Base-by-base conservation (phyloP, 2,888 invertebrate species). In the Pseudoips prasinana region DNA sequence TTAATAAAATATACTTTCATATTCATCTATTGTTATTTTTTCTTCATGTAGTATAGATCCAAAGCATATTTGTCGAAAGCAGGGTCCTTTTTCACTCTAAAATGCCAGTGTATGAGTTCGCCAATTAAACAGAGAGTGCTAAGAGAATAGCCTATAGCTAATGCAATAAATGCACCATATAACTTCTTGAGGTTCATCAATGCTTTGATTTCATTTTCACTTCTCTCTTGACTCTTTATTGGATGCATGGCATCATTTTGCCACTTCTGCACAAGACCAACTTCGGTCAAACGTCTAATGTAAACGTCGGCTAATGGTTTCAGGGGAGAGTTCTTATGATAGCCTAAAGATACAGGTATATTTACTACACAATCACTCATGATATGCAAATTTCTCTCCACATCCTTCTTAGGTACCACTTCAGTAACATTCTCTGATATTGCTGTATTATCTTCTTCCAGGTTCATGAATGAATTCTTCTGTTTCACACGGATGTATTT, bases 361-460 rank as follows among this genome's bases (percentile, higher is more conserved):
- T 93, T 92, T 3, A 96, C 92, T 0, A 94, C 91, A 68, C 96
- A 96, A 44, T 95, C 93, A 1, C 89, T 84, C 96, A 96, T 96
- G 6, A 96, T 94, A 57, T 96, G 96, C 33, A 96, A 74, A 66
- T 91, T 91, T 38, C 90, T 81, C 31, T 90, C 85, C 0, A 46
- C 46, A 9, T 67, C 61, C 7, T 34, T 39, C 30, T 39, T 41
- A 6, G 10, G 20, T 0, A 29, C 10, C 1, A 46, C 24, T n/a
- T 59, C 56, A 2, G 68, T 75, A 0, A 22, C 26, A 17, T 75
- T 78, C 1, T 67, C 72, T 0, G 59, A 52, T 4, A 67, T 71
- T 0, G 58, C 51, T 4, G 22, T 31, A 25, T 82, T 82, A 3
- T 60, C 60, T 7, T 61, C 58, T n/a, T 28, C 66, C 52, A 38